Evolutionary conservation across 37 sponge, comb jelly and placozoan genomes (phyloP).

Genomic region (Aphrocallistes beatrix): DNA sequence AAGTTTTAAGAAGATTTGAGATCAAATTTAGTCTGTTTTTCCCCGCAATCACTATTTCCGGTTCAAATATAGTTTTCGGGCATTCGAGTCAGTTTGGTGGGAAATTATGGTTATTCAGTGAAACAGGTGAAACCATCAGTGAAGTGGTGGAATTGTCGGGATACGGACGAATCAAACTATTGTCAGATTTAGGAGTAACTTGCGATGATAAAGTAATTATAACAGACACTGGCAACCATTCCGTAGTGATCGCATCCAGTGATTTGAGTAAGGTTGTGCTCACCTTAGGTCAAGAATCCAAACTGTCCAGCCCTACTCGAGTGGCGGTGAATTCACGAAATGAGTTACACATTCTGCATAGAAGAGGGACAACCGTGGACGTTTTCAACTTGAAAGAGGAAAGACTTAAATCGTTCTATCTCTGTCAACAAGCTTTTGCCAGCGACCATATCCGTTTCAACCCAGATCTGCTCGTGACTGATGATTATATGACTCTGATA

Average conservation of each 20-base stretch:
- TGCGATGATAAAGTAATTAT: neutral
- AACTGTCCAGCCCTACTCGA: neutral
- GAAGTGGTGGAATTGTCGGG: neutral
- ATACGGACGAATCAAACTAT: neutral
- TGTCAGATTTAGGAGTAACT: neutral
- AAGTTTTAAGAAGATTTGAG: neutral
- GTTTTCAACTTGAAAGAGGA: neutral
- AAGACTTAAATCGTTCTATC: neutral
- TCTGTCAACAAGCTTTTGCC: neutral
- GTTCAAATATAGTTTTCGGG: neutral
- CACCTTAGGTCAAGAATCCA: neutral
- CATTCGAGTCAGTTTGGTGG: constrained; percentile 14
- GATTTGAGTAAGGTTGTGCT: neutral
- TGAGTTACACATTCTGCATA: neutral
- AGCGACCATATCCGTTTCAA: neutral
- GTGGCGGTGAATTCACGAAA: neutral
- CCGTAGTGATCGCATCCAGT: neutral
- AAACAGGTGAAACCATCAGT: neutral
- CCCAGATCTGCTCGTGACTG: neutral
- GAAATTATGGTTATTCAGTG: neutral
- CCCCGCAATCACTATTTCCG: neutral
- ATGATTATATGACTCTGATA: neutral
- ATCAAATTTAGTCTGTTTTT: neutral
- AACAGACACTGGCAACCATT: neutral
- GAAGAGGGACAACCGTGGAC: neutral